A percentile compares a stretch with the other conserved stretches of the same genome.
phyloP scores from a whole-genome alignment of 2,888 invertebrate genomes.

The Phyllotreta cruciferae region DNA sequence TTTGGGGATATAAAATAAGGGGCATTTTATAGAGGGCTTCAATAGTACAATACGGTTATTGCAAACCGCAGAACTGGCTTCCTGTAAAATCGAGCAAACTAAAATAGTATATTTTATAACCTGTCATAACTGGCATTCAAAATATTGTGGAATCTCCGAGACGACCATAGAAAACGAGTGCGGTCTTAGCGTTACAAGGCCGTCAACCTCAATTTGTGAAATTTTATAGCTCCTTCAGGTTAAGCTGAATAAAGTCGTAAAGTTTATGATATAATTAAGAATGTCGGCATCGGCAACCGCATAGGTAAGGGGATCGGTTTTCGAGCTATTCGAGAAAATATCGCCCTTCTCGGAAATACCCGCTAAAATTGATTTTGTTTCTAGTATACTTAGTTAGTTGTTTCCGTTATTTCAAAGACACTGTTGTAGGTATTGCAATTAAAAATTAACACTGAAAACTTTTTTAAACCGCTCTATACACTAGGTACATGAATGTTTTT shows the following conservation, averaged over 20 bases:
- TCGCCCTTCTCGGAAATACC: constrained; percentile 15
- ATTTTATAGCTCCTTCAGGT: constrained; percentile 30
- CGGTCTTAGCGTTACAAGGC: constrained; percentile 30
- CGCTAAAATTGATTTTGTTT: neutral
- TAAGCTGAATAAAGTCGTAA: constrained; percentile 29
- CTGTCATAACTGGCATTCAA: constrained; percentile 21
- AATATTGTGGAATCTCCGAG: constrained; percentile 22
- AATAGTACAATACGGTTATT: neutral
- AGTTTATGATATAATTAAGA: constrained; percentile 30
- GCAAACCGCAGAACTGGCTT: constrained; percentile 10
- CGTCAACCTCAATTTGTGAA: constrained; percentile 33
- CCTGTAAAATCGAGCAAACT: neutral
- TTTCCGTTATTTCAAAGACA: too few relatives aligned
- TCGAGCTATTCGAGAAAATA: constrained; percentile 21
- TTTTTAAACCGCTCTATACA: too few relatives aligned
- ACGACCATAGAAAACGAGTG: constrained; percentile 26
- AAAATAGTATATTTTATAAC: constrained; percentile 20
- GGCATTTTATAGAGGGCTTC: too few relatives aligned
- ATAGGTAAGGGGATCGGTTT: constrained; percentile 21
- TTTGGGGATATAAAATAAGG: too few relatives aligned
- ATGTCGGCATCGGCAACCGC: constrained; percentile 24
- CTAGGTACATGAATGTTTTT: too few relatives aligned
- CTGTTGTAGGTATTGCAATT: too few relatives aligned
- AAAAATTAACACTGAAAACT: too few relatives aligned
- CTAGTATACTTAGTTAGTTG: too few relatives aligned